Evolutionary conservation across 2,113 vertebrate genomes (phyloP).

Genomic region (Cheirogaleus medius): DNA sequence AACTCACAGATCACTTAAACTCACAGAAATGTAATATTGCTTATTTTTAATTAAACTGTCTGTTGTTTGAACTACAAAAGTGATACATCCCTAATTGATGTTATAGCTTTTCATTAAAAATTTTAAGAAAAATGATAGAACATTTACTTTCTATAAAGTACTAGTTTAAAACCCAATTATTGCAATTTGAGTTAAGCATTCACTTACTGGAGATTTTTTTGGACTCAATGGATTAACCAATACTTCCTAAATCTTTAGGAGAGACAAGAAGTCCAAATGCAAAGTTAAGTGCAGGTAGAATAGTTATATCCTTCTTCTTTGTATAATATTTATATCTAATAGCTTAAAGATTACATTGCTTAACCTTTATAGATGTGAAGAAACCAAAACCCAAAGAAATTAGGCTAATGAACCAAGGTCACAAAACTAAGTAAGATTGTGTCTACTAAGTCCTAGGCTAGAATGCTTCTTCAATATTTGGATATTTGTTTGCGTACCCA

Average conservation of each 20-base stretch:
- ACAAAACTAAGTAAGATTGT: not conserved
- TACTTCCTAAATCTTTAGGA: constrained; percentile 15
- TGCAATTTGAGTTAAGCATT: constrained; percentile 52
- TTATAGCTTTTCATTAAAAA: constrained; percentile 53
- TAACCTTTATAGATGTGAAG: not conserved
- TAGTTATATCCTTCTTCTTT: not conserved
- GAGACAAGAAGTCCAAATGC: not conserved
- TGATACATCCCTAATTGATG: not conserved
- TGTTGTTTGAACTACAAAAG: constrained; percentile 36
- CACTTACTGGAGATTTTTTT: not conserved
- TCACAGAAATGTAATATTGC: not conserved
- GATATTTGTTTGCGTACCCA: not conserved
- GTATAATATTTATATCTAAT: not conserved
- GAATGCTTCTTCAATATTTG: not conserved
- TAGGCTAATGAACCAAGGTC: not conserved
- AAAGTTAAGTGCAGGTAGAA: not conserved
- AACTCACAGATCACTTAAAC: constrained; percentile 17
- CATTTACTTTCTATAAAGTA: constrained; percentile 42
- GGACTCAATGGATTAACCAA: not conserved
- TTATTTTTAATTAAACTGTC: not conserved
- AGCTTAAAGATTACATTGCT: not conserved
- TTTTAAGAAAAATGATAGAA: constrained; percentile 52
- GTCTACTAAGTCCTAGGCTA: not conserved
- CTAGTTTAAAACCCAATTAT: constrained; percentile 60
- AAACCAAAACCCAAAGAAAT: not conserved